Evolutionary conservation across 1,140 invertebrate genomes (phyloP).

Genomic region (Reticulitermes speratus): DNA sequence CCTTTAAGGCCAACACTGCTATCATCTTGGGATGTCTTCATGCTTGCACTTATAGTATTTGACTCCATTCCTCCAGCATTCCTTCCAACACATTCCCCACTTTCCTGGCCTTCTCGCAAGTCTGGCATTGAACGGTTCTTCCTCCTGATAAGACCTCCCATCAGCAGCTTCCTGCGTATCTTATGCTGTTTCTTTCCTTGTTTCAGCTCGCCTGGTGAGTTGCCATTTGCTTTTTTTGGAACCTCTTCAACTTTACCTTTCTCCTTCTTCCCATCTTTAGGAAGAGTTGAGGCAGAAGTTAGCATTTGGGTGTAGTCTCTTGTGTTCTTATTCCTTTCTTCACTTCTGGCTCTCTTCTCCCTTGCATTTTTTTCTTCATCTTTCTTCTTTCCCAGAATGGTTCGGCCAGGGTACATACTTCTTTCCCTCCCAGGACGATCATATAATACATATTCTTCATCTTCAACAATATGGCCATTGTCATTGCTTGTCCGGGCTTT

Average conservation of each 20-base stretch:
- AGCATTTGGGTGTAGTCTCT: neutral
- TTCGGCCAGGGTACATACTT: constrained; percentile 65
- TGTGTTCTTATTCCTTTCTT: constrained; percentile 59
- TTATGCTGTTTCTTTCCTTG: constrained; percentile 87
- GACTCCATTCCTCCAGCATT: neutral
- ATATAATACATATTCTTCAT: constrained; percentile 63
- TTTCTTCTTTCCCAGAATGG: constrained; percentile 46
- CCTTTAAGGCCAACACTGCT: constrained; percentile 32
- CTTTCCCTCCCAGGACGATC: constrained; percentile 57
- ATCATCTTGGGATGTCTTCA: constrained; percentile 33
- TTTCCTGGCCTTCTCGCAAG: constrained; percentile 71
- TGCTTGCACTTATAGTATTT: neutral
- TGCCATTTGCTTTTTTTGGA: constrained; percentile 34
- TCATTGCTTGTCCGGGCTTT: constrained; percentile 8
- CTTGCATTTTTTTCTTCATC: constrained; percentile 69
- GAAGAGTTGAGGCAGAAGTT: constrained; percentile 28
- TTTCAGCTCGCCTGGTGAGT: constrained; percentile 58
- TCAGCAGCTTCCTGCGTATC: constrained; percentile 80
- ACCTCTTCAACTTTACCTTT: constrained; percentile 60
- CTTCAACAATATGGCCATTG: constrained; percentile 58
- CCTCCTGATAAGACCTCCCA: constrained; percentile 83
- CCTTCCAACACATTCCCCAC: neutral
- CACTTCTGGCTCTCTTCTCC: constrained; percentile 78
- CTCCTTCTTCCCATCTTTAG: constrained; percentile 42
- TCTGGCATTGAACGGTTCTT: constrained; percentile 92